Base-by-base conservation (phyloP, 2,888 invertebrate species). In the Melanotus villosus region DNA sequence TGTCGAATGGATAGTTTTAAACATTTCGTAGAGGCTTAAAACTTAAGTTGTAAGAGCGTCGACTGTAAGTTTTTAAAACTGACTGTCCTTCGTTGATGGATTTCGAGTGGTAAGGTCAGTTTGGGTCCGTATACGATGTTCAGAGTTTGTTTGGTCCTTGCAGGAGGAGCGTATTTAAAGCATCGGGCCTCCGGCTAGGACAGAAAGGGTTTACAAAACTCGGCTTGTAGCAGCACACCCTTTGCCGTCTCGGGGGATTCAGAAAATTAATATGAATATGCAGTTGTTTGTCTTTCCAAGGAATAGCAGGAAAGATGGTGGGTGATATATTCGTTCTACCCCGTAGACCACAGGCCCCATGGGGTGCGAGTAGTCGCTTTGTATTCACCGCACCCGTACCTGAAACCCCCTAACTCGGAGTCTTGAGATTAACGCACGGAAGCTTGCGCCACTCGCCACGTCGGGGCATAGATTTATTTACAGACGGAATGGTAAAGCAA, bases 401-500 rank as follows among this genome's bases (percentile, higher is more conserved):
- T 60, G 54, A 68, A 59, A 47, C 26, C 45, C 63, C 19, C 21
- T 36, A 59, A 43, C 52, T 38, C 19, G 62, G 38, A 58, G 64
- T 65, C 59, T 68, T 36, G 65, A 70, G 66, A 70, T 70, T 70
- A 70, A 70, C 66, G 66, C 66, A 63, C 65, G 70, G 66, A 66
- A 66, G 60, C 66, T 64, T 59, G 58, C 56, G 26, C 57, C 66
- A 66, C 66, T 63, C 65, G 70, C 65, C 69, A 65, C 65, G 69
- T 66, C 70, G 36, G 54, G 41, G 41, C 43, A 60, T 66, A 63
- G 70, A 70, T 70, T 70, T 70, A 70, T 70, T 70, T 65, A 66
- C 70, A 70, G 57, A 70, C 70, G 62, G 66, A 70, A 70, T 70
- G 58, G 70, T 70, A 66, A 66, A 70, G 65, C 70, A 70, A 62